Evolutionary conservation across 2,888 invertebrate species (phyloP), one percentile per base, ranked within the genome.

Genomic region (Platerodrilus igneus): DNA sequence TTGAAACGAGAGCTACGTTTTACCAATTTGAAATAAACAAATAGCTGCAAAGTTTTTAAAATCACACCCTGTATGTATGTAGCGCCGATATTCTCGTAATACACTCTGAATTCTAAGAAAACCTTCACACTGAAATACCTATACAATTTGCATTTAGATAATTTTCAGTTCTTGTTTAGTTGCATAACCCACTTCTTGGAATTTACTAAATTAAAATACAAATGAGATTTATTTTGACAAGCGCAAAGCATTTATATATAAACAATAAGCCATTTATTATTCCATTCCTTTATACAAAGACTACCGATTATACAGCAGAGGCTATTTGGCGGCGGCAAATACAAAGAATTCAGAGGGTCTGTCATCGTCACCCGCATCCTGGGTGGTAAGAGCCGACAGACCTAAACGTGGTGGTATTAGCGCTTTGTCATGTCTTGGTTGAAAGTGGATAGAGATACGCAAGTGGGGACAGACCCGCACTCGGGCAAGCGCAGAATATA

Each of bases 361-460:
- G 69, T 69, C 70, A 68, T 68, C 69, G 67, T 69, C 69, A 67
- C 68, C 62, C 62, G 56, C 71, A 59, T 67, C 66, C 68, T 70
- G 71, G 71, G 71, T 70, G 71, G 71, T 65, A 68, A 61, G 55
- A 64, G 62, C 64, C 64, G 68, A 67, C 66, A 63, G 58, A 60
- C 59, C 57, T 61, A 66, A 64, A 67, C 64, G 67, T 63, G 66
- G 66, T 60, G 63, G 67, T 60, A 67, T 69, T 69, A 67, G 59
- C 66, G 67, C 69, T 69, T 66, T 67, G 69, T 69, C 69, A 67
- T 64, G 62, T 46, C 59, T 51, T 58, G 48, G 47, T 45, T 31
- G 37, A 39, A 42, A 34, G 47, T 39, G 40, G 51, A 37, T 34
- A 48, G 46, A 39, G 45, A 34, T 26, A 38, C 37, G 27, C 41